Base-by-base conservation (phyloP, 2,888 invertebrate genomes). In the Adelphocoris suturalis region DNA sequence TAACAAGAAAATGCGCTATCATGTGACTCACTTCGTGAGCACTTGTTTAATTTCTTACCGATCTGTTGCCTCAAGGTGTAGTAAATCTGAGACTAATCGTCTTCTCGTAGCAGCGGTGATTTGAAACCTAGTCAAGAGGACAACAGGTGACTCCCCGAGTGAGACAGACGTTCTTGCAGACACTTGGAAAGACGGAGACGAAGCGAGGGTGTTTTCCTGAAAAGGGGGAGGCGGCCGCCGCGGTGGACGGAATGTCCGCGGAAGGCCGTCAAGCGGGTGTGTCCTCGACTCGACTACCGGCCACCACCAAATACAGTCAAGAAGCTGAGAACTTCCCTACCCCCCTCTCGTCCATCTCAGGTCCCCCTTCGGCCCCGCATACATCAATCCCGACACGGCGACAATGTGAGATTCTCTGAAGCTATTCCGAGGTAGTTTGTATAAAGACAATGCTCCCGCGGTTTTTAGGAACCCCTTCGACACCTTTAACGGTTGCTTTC, bases 221-320 rank as follows among this genome's bases (percentile, higher is more conserved):
- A 19, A 23, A 23, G 68, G 68, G 68, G 23, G 61, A 61, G 19
- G n/a, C 61, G 61, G 61, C 19, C 3, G n/a, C n/a, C n/a, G n/a
- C n/a, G n/a, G n/a, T n/a, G n/a, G 23, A 23, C 27, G 68, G 68
- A 68, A 68, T 68, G 68, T 23, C 68, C 12, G 37, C 13, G 68
- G 68, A 68, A 68, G 68, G 68, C 68, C 68, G 68, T 23, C 68
- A 23, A 68, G 68, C 23, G 68, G 23, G 68, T 68, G 68, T 68
- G 68, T 23, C 68, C 68, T 0, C 61, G n/a, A 61, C n/a, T n/a
- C 61, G 61, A n/a, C 61, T 3, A 68, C 68, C 68, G 68, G 68
- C 23, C 68, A 68, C 68, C 68, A 68, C 68, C 68, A 68, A 68
- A 68, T 68, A 68, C 68, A 68, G 68, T 68, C 68, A 27, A 68